These are phyloP conservation scores for Spisula subtruncata DNA, from an alignment of 2,888 invertebrate genomes.

Conservation along the genomic window DNA sequence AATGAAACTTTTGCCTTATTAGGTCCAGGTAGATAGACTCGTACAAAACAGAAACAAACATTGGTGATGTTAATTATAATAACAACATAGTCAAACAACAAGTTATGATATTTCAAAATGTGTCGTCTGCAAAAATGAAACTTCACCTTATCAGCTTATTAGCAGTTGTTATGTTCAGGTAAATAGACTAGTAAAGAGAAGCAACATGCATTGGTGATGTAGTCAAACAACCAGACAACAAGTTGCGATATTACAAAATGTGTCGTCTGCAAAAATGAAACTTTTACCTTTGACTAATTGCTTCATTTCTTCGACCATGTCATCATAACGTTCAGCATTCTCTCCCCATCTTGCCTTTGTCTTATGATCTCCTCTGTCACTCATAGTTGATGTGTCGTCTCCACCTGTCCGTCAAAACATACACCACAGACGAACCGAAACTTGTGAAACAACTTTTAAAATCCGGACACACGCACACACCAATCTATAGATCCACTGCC, in stretches of 20 bases:
- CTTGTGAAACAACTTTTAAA: background rate
- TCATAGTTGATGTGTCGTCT: background rate
- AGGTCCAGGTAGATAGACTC: no score
- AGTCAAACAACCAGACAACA: background rate
- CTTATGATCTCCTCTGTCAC: slow-evolving; percentile 1
- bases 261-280: background rate
- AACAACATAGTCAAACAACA: background rate
- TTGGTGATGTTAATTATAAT: background rate
- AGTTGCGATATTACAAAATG: background rate
- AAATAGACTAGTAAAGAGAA: no score
- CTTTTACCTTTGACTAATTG: slow-evolving; percentile 88
- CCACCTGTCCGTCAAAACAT: background rate
- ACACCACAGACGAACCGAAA: background rate
- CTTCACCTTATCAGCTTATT: no score
- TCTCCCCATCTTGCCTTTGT: slow-evolving; percentile 98
- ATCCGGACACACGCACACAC: background rate
- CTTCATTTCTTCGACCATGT: slow-evolving; percentile 98
- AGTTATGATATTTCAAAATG: background rate
- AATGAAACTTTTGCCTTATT: no score
- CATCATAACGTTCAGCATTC: slow-evolving; percentile 98
- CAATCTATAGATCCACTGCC: background rate
- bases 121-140: background rate
- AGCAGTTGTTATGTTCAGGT: no score
- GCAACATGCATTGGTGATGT: background rate
- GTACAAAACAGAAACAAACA: background rate